Base-by-base conservation (phyloP, 2,888 invertebrate genomes). In the Hirudinaria manillensis region DNA sequence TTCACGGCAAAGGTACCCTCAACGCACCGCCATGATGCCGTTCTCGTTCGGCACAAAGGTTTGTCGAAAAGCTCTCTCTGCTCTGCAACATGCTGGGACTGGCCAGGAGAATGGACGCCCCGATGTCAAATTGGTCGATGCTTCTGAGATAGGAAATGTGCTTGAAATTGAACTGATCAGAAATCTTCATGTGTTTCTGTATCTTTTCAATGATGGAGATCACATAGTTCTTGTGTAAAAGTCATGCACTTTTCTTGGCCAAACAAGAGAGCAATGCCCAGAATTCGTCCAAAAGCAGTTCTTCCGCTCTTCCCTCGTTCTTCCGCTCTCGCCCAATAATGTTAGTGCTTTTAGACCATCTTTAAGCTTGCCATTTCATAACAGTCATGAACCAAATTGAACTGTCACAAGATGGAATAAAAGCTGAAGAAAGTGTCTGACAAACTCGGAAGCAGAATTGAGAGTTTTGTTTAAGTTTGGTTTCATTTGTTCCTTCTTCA, bases 11-110 rank as follows among this genome's bases (percentile, higher is more conserved):
- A 81, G 2, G 88, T 88, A 51, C 88, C 88, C 80, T 89, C 88
- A 16, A 89, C 88, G 82, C 88, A 88, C 98, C 81, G 99, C 97
- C 77, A 99, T 98, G 78, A 94, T 93, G 0, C 99, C 99, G 85
- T 99, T 99, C 85, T 97, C 94, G 13, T 94, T 99, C 98, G 0
- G 95, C 93, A 86, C 99, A n/a, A 99, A 99, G 99, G 99, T 16
- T 91, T 92, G 87, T 99, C 99, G 87, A 99, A 99, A 68, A 99
- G 88, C 84, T 99, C 99, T 51, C 98, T 0, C 99, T 99, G 81
- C 93, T 96, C 88, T 99, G 99, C 93, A 99, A 93, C 98, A 99
- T 99, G 84, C 99, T 99, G 0, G 99, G 99, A 0, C 94, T 94
- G 0, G 99, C 99, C 92, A 99, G 93, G 38, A 99, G 92, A 21